A percentile compares a stretch with the other conserved stretches of the same genome.
Evolutionary conservation across 2,888 invertebrate species (phyloP).

Genomic region (Acleris laterana): DNA sequence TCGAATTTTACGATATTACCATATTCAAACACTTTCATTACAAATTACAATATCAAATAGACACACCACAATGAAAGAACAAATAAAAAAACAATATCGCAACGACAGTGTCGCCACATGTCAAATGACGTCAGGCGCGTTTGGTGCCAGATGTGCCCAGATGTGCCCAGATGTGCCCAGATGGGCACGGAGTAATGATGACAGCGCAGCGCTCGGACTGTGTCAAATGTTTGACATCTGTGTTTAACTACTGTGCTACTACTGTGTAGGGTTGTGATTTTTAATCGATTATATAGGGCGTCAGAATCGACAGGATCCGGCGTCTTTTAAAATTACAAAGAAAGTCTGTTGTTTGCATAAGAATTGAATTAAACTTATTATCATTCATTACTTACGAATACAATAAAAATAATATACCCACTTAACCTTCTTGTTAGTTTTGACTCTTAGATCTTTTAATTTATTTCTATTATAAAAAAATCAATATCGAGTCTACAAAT

Average conservation of each 20-base stretch:
- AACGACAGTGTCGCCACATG: conserved; percentile 66
- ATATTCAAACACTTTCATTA: neutral
- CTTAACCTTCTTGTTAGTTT: too few relatives aligned
- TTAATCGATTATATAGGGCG: conserved; percentile 1
- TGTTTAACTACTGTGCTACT: conserved; percentile 45
- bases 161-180: conserved; percentile 49
- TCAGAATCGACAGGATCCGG: neutral
- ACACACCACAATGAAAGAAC: conserved; percentile 48
- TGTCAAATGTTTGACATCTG: conserved; percentile 75
- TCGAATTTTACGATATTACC: neutral
- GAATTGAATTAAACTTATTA: too few relatives aligned
- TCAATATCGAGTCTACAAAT: too few relatives aligned
- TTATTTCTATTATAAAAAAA: too few relatives aligned
- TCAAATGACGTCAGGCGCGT: conserved; percentile 67
- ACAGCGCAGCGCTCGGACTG: conserved; percentile 49
- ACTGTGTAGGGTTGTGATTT: conserved; percentile 23
- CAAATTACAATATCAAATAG: neutral
- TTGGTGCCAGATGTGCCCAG: conserved; percentile 68
- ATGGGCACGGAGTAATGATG: conserved; percentile 42
- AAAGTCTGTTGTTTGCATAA: too few relatives aligned
- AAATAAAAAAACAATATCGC: conserved; percentile 33
- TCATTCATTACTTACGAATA: too few relatives aligned
- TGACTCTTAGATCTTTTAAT: too few relatives aligned
- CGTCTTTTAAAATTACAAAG: too few relatives aligned
- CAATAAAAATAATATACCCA: too few relatives aligned